Base-by-base conservation (phyloP, 2,888 invertebrate species). In the Timema podura region DNA sequence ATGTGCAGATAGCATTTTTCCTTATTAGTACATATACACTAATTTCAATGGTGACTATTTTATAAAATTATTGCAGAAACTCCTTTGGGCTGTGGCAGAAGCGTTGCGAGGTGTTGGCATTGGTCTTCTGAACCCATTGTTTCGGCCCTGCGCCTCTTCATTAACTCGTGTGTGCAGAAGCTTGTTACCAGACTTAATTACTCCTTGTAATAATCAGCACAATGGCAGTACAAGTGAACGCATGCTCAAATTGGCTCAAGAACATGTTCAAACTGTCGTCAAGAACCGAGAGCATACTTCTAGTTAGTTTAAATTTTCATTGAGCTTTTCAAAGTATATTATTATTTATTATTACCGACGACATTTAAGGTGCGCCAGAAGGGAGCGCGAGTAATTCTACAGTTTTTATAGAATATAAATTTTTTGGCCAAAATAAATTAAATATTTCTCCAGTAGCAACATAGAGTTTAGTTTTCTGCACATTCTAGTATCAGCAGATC, bases 81-180 rank as follows among this genome's bases (percentile, higher is more conserved):
- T 93, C 46, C 81, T 92, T 16, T 92, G 92, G 92, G 92, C 92
- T 0, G 91, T 92, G 6, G 89, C 91, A 5, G 89, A 91, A 77
- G 90, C 92, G 0, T 81, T 93, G 16, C 86, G 91, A 61, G 83
- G 84, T 46, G 89, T 89, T 79, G 91, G 91, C 57, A 88, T 92
- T 77, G 86, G 86, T 0, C 85, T 88, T 82, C 85, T 83, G 0
- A 90, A 92, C 75, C 85, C 88, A 0, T 85, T 88, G 59, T 93
- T 92, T 81, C 88, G 90, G 70, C 85, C 88, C 73, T 89, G 88
- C 78, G 92, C 91, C 5, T 84, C 89, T 0, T 82, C 85, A 2
- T 81, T 93, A 69, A 90, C 90, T 3, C 84, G 88, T 5, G 86
- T 90, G 48, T 89, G 90, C 0, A 85, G 88, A 66, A 85, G 86